Evolutionary conservation across 37 sponge, comb jelly and placozoan genomes (phyloP), one percentile per base, ranked within the genome.

Genomic region (Chondrilla cf. caribensis): DNA sequence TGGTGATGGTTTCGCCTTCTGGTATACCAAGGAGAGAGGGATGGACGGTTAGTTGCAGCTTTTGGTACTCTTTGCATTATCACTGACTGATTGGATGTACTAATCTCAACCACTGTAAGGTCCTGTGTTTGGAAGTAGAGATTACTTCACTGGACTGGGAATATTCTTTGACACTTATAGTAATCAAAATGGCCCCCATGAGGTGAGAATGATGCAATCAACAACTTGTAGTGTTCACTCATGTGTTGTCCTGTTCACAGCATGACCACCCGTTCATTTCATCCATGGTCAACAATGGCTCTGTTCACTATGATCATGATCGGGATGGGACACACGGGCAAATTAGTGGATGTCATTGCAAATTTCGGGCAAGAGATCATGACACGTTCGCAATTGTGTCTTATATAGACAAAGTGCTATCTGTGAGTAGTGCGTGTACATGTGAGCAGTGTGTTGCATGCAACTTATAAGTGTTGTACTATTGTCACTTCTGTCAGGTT

Each of bases 141-240:
- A 98, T 77, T 87, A 86, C 84, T 98, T 98, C 82, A 89, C 89
- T 86, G 99, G 99, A 15, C 89, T 98, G 0, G 99, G 94, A n/a
- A 79, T 98, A 21, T 96, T 98, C 88, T 92, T 96, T 84, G 99
- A 98, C 64, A 98, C 99, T 18, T 98, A 97, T 78, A 97, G 97
- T 86, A 97, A 97, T 71, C 90, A 94, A 59, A 89, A 93, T 77
- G 93, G 93, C n/a, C 89, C 83, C 19, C 93, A 93, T 78, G 83
- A 86, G 33, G 93, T 92, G 38, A 86, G 89, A 67, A 15, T 51
- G 6, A 25, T 31, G 4, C 41, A 33, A 9, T 15, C 2, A 41
- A 60, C 5, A 28, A 7, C 4, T 7, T 60, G 64, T 47, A 14
- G 9, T 11, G 51, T 60, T 28, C 19, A 7, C 15, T 22, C 7